phyloP scores from a whole-genome alignment of 2,113 vertebrate species.

The Sinocyclocheilus anshuiensis region DNA sequence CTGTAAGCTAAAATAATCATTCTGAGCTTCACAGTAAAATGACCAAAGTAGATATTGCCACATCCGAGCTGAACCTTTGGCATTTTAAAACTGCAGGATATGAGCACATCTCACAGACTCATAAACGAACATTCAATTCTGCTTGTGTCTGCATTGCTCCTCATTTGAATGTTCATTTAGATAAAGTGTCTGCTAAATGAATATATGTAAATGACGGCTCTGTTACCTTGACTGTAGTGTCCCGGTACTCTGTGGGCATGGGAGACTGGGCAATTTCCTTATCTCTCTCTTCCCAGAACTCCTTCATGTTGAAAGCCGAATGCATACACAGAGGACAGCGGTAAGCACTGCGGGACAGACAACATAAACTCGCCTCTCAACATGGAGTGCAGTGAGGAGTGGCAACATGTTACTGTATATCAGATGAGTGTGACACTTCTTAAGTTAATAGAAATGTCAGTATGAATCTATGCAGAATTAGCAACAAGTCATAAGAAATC shows the following conservation, averaged over 20 bases:
- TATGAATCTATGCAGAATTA: not conserved
- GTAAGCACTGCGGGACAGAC: constrained; percentile 78
- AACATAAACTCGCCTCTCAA: not conserved
- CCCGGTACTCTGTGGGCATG: constrained; percentile 90
- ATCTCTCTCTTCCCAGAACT: constrained; percentile 86
- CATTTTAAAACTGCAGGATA: not conserved
- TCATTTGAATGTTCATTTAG: not conserved
- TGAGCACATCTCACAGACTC: not conserved
- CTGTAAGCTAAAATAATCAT: not conserved
- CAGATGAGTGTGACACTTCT: not conserved
- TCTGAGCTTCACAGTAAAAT: not conserved
- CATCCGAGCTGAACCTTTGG: not conserved
- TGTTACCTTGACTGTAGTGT: constrained; percentile 84
- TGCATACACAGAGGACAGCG: constrained; percentile 94
- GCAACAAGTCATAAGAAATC: not conserved
- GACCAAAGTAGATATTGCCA: not conserved
- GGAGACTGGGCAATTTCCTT: constrained; percentile 85
- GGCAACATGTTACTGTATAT: not conserved
- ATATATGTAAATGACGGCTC: not conserved
- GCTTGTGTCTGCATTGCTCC: not conserved
- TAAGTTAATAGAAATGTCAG: not conserved
- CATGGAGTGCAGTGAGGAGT: not conserved
- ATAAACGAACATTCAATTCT: not conserved
- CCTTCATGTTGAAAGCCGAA: constrained; percentile 84
- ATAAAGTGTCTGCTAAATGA: not conserved